A percentile compares a stretch with the other conserved stretches of the same genome.
phyloP scores from a whole-genome alignment of 2,797 vertebrate genomes.

The Halcyon leucocephala region DNA sequence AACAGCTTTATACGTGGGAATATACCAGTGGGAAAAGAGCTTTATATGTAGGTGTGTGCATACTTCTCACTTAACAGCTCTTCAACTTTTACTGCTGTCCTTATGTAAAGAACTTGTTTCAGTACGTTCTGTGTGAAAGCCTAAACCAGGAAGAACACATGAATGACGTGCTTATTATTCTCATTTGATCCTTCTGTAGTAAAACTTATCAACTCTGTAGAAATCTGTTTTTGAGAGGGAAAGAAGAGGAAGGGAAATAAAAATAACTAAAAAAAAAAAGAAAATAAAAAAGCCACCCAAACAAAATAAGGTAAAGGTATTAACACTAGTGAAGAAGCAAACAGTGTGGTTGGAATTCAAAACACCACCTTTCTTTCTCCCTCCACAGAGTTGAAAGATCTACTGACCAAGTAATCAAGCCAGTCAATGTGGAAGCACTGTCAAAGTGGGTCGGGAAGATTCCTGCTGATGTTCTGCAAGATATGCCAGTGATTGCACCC shows the following conservation, averaged over 20 bases:
- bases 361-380: not conserved
- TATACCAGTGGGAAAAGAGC: not conserved
- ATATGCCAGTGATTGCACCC: conserved; percentile 94
- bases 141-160: not conserved
- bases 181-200: not conserved
- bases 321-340: not conserved
- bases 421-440: conserved; percentile 94
- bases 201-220: not conserved
- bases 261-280: too few relatives aligned
- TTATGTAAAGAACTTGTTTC: not conserved
- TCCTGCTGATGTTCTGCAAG: conserved; percentile 90
- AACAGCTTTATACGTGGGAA: not conserved
- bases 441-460: conserved; percentile 99
- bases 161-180: not conserved
- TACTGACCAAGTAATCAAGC: conserved; percentile 98
- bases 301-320: not conserved
- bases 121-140: not conserved
- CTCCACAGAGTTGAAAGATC: conserved; percentile 92
- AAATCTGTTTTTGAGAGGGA: not conserved
- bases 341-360: not conserved
- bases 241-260: not conserved
- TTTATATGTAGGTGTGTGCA: not conserved
- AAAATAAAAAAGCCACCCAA: fast-evolving
- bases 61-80: not conserved
- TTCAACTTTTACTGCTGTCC: not conserved